phyloP scores from a whole-genome alignment of 2,113 vertebrate genomes.

The Vulpes ferrilata region DNA sequence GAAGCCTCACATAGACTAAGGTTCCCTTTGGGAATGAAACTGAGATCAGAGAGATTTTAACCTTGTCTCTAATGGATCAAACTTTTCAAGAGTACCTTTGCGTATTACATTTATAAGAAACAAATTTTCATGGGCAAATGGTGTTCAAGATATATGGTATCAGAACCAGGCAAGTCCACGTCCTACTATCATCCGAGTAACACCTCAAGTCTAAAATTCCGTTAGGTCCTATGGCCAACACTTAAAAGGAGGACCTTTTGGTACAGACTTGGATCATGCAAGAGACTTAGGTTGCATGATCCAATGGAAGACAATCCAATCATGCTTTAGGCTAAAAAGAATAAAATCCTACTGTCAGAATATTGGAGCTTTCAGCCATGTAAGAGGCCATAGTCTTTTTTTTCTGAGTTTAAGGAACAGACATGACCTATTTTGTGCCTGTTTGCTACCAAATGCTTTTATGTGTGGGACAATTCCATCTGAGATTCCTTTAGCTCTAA shows the following conservation, averaged over 20 bases:
- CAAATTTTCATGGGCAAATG: background rate
- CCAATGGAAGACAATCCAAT: background rate
- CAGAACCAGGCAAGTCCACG: background rate
- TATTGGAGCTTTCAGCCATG: background rate
- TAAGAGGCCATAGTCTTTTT: background rate
- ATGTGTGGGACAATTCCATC: background rate
- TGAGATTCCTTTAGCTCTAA: background rate
- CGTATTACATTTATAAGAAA: background rate
- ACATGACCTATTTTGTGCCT: background rate
- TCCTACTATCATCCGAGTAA: background rate
- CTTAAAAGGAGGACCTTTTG: background rate
- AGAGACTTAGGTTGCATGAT: background rate
- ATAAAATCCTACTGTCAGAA: background rate
- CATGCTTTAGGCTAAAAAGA: background rate
- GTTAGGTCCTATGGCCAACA: background rate
- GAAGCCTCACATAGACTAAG: background rate
- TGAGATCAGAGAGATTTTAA: background rate
- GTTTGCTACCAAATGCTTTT: background rate
- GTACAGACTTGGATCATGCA: too few species aligned
- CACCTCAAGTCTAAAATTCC: background rate
- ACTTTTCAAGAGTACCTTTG: background rate
- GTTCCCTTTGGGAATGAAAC: background rate
- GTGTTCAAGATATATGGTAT: background rate
- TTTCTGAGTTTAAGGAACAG: background rate
- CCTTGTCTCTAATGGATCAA: background rate